Evolutionary conservation across 2,888 invertebrate species (phyloP).

Genomic region (Papilio gigon): DNA sequence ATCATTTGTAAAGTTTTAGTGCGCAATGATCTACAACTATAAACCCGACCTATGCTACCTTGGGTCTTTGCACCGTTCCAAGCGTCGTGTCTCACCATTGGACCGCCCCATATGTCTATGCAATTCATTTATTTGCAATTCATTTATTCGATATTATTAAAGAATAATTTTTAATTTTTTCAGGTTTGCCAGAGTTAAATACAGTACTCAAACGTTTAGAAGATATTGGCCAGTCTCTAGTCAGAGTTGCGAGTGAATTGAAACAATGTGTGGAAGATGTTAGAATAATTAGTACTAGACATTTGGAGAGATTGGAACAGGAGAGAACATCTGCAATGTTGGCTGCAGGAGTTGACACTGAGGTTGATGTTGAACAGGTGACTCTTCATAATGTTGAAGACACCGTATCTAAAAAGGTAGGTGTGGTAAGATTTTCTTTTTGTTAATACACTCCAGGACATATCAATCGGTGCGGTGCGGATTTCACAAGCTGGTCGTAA

Average conservation of each 20-base stretch:
- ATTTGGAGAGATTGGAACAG: slow-evolving; percentile 83
- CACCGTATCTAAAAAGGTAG: slow-evolving; percentile 88
- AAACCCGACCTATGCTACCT: too few species aligned
- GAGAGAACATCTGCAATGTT: slow-evolving; percentile 86
- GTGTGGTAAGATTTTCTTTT: slow-evolving; percentile 35
- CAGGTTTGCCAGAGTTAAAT: slow-evolving; percentile 66
- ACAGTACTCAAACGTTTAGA: slow-evolving; percentile 85
- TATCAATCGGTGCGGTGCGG: too few species aligned
- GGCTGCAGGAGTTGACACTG: slow-evolving; percentile 85
- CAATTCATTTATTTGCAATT: neutral
- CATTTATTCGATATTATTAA: neutral
- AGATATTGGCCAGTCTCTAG: slow-evolving; percentile 86
- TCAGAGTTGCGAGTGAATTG: slow-evolving; percentile 86
- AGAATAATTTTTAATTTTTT: slow-evolving; percentile 34
- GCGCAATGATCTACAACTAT: too few species aligned
- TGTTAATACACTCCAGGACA: too few species aligned
- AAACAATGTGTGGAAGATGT: slow-evolving; percentile 88
- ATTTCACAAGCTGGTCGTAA: too few species aligned
- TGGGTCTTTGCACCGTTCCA: too few species aligned
- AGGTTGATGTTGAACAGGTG: slow-evolving; percentile 81
- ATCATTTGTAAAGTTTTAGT: too few species aligned
- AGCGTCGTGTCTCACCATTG: too few species aligned
- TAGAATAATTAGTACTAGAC: slow-evolving; percentile 85
- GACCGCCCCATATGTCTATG: too few species aligned
- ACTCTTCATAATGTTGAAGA: slow-evolving; percentile 80